Percentiles rank a stretch among this genome's conserved stretches.
Conservation (phyloP, 2,113 vertebrate species). For the Odocoileus hemionus region DNA sequence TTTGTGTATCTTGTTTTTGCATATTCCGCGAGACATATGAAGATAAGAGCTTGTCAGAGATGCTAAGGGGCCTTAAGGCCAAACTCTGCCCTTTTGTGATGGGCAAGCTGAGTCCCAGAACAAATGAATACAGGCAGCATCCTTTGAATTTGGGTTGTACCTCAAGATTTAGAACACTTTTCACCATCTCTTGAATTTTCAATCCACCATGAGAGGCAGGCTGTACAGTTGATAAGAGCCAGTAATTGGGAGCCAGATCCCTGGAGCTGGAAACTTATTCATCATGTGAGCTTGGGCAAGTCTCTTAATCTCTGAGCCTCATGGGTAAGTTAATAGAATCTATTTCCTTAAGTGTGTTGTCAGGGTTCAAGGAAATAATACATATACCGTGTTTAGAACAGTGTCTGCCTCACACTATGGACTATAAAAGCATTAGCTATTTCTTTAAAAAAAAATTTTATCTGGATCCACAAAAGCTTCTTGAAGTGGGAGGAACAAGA, state of each 20-base stretch:
- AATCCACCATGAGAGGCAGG: neutral
- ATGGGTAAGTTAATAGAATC: neutral
- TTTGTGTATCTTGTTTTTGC: conserved; percentile 59
- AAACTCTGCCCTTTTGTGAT: neutral
- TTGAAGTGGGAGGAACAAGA: neutral
- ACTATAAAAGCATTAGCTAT: neutral
- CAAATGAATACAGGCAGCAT: conserved; percentile 67
- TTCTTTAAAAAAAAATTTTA: neutral
- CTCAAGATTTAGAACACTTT: neutral
- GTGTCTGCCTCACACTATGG: neutral
- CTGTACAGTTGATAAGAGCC: neutral
- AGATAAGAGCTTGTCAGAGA: conserved; percentile 57
- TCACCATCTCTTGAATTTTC: neutral
- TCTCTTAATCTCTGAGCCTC: neutral
- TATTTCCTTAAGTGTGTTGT: neutral
- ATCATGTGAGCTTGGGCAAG: neutral
- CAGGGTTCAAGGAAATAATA: neutral
- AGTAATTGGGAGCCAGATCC: neutral
- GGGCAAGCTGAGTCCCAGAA: conserved; percentile 3
- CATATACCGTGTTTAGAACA: neutral
- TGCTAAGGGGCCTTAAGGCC: neutral
- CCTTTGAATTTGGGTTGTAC: neutral
- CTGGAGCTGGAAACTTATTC: neutral
- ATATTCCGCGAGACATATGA: conserved; percentile 19
- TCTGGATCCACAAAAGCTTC: neutral